phyloP scores from a whole-genome alignment of 1,140 invertebrate species.

The Hycleus phaleratus region DNA sequence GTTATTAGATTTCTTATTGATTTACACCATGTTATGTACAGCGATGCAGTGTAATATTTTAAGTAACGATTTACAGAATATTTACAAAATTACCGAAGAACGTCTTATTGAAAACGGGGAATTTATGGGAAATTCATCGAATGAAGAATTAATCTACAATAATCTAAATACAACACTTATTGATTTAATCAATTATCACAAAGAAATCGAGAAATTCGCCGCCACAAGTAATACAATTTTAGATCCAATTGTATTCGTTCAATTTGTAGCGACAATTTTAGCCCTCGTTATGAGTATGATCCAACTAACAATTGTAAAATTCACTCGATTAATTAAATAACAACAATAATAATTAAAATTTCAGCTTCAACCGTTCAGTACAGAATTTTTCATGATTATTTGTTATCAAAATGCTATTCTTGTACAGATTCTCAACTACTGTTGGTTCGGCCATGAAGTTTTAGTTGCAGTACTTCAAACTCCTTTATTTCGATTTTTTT shows the following conservation, averaged over 20 bases:
- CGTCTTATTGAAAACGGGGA: too few species aligned
- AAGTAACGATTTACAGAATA: not conserved
- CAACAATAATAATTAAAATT: not conserved
- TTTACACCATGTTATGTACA: not conserved
- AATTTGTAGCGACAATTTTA: too few species aligned
- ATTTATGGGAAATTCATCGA: too few species aligned
- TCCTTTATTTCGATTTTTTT: not conserved
- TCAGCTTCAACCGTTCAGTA: not conserved
- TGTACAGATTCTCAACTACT: conserved; percentile 2
- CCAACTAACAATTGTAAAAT: conserved; percentile 2
- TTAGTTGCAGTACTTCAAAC: not conserved
- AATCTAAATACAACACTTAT: too few species aligned
- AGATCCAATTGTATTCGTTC: too few species aligned
- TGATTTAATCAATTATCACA: too few species aligned
- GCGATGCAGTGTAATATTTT: not conserved
- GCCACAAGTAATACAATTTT: too few species aligned
- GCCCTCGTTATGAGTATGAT: not conserved
- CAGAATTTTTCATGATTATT: not conserved
- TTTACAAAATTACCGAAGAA: not conserved
- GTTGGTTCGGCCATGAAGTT: conserved; percentile 6
- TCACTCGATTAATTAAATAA: not conserved
- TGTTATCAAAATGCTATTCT: not conserved
- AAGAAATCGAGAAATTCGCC: too few species aligned
- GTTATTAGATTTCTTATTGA: not conserved
- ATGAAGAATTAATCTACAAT: too few species aligned